Percentiles rank a stretch among this genome's conserved stretches.
phyloP scores from a whole-genome alignment of 2,797 vertebrate genomes.

The Bovichtus variegatus region DNA sequence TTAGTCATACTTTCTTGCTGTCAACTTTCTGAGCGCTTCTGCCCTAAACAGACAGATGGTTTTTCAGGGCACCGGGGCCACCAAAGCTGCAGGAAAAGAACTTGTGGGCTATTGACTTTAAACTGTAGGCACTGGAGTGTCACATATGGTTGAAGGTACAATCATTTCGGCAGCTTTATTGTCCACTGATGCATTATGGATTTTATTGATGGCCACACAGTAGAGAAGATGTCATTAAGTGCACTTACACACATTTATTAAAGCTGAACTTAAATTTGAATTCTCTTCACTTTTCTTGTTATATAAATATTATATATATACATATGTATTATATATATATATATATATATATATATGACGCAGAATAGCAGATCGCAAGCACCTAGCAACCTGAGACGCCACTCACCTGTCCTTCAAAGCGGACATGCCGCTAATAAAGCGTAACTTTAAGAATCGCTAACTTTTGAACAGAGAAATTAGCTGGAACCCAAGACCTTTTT shows the following conservation, averaged over 20 bases:
- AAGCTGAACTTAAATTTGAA: conserved; percentile 6
- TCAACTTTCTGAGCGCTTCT: conserved; percentile 31
- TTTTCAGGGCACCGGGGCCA: background rate
- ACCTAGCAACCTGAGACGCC: too few species aligned
- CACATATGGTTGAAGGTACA: background rate
- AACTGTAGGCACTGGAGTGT: background rate
- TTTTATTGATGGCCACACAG: conserved; percentile 5
- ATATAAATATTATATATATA: too few species aligned
- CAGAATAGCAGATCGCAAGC: too few species aligned
- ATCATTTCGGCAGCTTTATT: background rate
- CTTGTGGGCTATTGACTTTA: conserved; percentile 9
- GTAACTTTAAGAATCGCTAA: too few species aligned
- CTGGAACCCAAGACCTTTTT: too few species aligned
- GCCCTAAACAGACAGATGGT: background rate
- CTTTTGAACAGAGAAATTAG: background rate
- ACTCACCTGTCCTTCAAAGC: too few species aligned
- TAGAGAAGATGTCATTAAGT: background rate
- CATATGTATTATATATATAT: too few species aligned
- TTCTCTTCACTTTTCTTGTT: too few species aligned
- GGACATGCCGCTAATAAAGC: too few species aligned
- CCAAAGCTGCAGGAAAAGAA: background rate
- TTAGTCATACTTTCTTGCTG: conserved; percentile 15
- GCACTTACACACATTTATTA: conserved; percentile 8
- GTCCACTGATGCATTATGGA: conserved; percentile 9
- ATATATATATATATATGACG: too few species aligned